Base-by-base conservation (phyloP, 2,113 vertebrate species). In the Cryptotis parvus region DNA sequence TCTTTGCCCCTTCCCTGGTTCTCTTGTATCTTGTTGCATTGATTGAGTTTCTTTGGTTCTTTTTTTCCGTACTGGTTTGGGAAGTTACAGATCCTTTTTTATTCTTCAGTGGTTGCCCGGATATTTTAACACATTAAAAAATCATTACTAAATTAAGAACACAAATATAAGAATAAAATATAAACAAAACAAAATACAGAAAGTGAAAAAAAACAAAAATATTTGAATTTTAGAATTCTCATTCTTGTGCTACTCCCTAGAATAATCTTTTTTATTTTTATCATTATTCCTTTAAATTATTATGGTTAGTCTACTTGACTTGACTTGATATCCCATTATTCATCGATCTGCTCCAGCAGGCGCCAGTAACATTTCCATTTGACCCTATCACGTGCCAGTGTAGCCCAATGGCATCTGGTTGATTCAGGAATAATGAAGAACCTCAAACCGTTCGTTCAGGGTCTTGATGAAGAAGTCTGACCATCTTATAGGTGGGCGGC, bases 101-200 rank as follows among this genome's bases (percentile, higher is more conserved):
- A n/a, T 70, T 88, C 92, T 90, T 91, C 89, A 94, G 88, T 95
- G 92, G 85, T 70, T 91, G 58, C 58, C 65, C 77, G 95, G 91
- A 94, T 94, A 95, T 94, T 94, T 95, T 79, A 95, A 85, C 78
- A 87, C 92, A 95, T 95, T 96, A 95, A 96, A 89, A 95, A 88
- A 85, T 82, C 95, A 90, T 95, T 94, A 95, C n/a, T 74, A 87
- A 95, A 94, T 95, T 93, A 95, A 69, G n/a, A 93, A 24, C 37
- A 79, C 82, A 91, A 78, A 93, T 61, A 93, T 61, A 69, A 43
- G 27, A 39, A 31, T 85, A 65, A 20, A 41, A 91, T 35, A 65
- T 85, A 89, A 95, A 41, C 75, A 9, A 88, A 70, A 35, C 58
- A 65, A 31, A 76, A 58, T 24, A 55, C 24, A 69, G 63, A 91